Conservation (phyloP, 2,113 vertebrate genomes). For the Nannobrachium achirus region DNA sequence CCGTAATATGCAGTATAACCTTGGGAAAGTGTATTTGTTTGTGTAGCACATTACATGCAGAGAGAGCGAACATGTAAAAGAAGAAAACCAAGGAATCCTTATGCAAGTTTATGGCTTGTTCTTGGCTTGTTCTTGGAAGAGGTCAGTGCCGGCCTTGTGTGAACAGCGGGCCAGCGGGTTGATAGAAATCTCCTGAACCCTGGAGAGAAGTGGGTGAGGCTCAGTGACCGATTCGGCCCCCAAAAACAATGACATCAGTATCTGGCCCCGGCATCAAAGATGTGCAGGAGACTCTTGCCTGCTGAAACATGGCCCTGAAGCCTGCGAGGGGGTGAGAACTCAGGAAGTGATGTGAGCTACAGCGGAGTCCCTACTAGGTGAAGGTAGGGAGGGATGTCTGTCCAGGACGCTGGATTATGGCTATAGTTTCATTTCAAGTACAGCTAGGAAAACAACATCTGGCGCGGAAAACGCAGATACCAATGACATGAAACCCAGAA, state of each 20-base stretch:
- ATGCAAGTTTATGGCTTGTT: neutral
- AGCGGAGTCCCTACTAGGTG: neutral
- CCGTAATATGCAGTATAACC: no score
- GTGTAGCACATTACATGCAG: neutral
- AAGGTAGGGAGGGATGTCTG: neutral
- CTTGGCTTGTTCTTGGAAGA: neutral
- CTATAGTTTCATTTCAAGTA: slow-evolving; percentile 31
- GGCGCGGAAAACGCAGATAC: slow-evolving; percentile 63
- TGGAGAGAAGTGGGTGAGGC: slow-evolving; percentile 10
- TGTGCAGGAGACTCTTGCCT: neutral
- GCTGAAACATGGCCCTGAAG: slow-evolving; percentile 2
- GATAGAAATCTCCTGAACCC: neutral
- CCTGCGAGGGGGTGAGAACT: neutral
- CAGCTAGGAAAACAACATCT: slow-evolving; percentile 50
- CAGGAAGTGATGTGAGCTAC: neutral
- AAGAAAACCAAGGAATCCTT: neutral
- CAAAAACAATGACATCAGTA: slow-evolving; percentile 38
- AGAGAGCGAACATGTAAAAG: neutral
- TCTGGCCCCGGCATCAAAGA: slow-evolving; percentile 26
- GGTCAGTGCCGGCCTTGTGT: neutral
- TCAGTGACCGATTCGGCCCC: neutral
- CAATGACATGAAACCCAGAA: slow-evolving; percentile 44
- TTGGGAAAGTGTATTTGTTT: neutral
- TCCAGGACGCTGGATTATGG: neutral
- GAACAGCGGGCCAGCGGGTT: slow-evolving; percentile 8